These are phyloP conservation scores for Brachyalestes nurse DNA, from an alignment of 2,797 vertebrate genomes.

Conservation along the genomic window DNA sequence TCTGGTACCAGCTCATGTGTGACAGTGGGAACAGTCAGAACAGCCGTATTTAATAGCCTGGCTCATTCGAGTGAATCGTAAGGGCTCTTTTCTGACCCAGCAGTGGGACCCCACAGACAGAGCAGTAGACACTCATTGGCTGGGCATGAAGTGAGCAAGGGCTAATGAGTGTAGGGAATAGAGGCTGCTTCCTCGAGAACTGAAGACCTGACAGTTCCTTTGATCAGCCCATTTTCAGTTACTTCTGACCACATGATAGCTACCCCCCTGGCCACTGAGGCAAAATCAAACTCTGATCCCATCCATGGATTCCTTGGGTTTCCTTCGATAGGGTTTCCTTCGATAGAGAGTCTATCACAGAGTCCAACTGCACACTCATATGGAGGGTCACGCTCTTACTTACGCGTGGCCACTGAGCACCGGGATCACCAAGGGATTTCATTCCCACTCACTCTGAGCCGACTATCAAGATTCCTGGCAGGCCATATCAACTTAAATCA, in stretches of 20 bases:
- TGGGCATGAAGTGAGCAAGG: constrained; percentile 15
- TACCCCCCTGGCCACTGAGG: constrained; percentile 39
- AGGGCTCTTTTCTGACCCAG: constrained; percentile 41
- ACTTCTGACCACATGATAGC: constrained; percentile 38
- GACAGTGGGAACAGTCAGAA: constrained; percentile 23
- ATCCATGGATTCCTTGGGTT: constrained; percentile 1
- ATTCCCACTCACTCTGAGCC: constrained; percentile 16
- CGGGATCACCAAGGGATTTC: constrained; percentile 19
- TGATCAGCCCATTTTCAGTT: constrained; percentile 54
- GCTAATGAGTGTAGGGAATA: constrained; percentile 52
- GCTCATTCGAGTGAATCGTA: constrained; percentile 31
- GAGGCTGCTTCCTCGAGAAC: constrained; percentile 30
- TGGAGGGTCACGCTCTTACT: constrained; percentile 33
- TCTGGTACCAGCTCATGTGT: constrained; percentile 17
- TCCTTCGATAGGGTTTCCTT: not conserved
- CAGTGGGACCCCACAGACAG: constrained; percentile 31
- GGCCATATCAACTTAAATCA: constrained; percentile 13
- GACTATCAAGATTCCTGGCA: constrained; percentile 24
- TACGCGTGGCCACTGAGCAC: constrained; percentile 21
- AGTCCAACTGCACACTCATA: not conserved
- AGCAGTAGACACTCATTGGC: constrained; percentile 30
- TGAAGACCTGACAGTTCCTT: constrained; percentile 41
- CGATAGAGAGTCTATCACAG: constrained; percentile 28
- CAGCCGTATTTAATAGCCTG: constrained; percentile 24
- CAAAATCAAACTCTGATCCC: constrained; percentile 29